These are phyloP conservation scores for Microcebus griseorufus DNA, from an alignment of 2,113 vertebrate genomes.

Conservation along the genomic window DNA sequence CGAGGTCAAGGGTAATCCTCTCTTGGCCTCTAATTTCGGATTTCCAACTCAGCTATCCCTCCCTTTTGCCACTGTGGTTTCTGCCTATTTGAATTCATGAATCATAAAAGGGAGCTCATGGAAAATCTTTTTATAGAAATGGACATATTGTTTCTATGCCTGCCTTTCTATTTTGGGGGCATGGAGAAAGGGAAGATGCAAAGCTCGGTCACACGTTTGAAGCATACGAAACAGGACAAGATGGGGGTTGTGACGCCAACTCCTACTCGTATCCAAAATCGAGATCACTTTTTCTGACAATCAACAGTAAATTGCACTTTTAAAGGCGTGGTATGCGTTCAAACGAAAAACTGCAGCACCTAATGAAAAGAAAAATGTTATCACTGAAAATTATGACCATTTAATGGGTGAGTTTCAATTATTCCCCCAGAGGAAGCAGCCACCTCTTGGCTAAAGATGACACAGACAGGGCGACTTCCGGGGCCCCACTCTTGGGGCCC, in stretches of 20 bases:
- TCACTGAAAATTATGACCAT: background rate
- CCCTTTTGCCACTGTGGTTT: background rate
- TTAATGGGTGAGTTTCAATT: background rate
- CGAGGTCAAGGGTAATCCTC: background rate
- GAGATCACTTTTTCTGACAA: background rate
- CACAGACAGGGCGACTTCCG: no score
- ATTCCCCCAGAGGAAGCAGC: background rate
- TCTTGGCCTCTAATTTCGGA: background rate
- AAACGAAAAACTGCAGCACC: background rate
- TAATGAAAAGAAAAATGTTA: background rate
- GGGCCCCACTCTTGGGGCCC: no score
- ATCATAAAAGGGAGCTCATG: background rate
- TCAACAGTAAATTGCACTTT: background rate
- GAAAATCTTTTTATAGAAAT: constrained; percentile 56
- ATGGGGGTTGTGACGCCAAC: fast-evolving
- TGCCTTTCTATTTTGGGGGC: constrained; percentile 24
- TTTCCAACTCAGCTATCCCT: background rate
- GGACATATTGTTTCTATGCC: constrained; percentile 31
- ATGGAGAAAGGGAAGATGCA: background rate
- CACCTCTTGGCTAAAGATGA: background rate
- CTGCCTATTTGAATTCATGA: background rate
- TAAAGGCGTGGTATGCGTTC: background rate
- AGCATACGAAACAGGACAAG: background rate
- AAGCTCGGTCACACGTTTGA: background rate
- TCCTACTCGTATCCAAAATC: background rate